Evolutionary conservation across 2,797 vertebrate genomes (phyloP), one percentile per base, ranked within the genome.

Genomic region (Sardinella longiceps): DNA sequence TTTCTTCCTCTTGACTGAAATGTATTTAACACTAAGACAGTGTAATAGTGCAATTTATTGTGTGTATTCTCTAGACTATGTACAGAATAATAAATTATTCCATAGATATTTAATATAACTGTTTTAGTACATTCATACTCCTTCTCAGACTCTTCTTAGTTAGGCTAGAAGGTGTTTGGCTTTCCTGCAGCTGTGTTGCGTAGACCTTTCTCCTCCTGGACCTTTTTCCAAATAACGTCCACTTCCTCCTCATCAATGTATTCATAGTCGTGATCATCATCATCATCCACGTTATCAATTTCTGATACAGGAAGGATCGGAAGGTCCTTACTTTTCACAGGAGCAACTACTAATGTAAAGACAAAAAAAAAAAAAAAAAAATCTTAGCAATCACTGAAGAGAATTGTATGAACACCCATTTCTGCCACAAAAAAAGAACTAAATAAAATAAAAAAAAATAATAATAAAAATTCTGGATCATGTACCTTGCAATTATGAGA

Each of bases 191-290:
- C 30, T 1, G 18, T 37, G 23, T 25, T 80, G 56, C 50, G 89
- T 23, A 39, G 15, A 88, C 87, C 0, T 0, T 83, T 81, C 51
- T 85, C 86, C n/a, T 90, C 85, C 9, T 89, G 84, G 60, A 90
- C 87, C 46, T 80, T 88, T 89, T 88, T 90, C 60, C 90, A 87
- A 86, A 93, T 77, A 45, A 89, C 90, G 87, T 93, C 90, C 10
- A 91, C 82, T 81, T 91, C 5, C n/a, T 88, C 88, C 90, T 92
- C 92, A 90, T 90, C 86, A 7, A 91, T 88, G 23, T 93, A 89
- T 39, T 89, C 91, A 1, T 91, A 91, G 81, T 90, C 83, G 6
- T 90, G 87, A 10, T 83, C 43, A 82, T 91, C 85, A 33, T 92
- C 86, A n/a, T n/a, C n/a, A 9, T 91, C 86, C n/a, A 92, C 86